Base-by-base conservation (phyloP, 1,140 invertebrate species). In the Marisa cornuarietis region DNA sequence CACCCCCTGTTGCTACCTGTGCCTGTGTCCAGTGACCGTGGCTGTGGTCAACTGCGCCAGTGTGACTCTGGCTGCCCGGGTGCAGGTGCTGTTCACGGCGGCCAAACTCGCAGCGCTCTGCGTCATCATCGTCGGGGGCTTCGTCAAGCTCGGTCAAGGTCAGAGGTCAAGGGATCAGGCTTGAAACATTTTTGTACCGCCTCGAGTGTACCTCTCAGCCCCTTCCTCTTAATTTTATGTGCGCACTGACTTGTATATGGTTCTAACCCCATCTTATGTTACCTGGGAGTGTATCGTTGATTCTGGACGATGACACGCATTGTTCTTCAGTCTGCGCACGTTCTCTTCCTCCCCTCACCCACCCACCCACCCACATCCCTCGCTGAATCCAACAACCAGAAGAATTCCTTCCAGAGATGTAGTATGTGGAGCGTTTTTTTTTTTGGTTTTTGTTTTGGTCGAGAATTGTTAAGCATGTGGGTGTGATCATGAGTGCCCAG, bases 51-150 rank as follows among this genome's bases (percentile, higher is more conserved):
- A 42, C 20, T 68, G 24, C 31, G 61, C 31, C 20, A 61, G n/a
- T n/a, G 75, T 31, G 61, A 61, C 74, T 88, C 89, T 93, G 86
- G 97, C 96, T 11, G 95, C 96, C 8, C 94, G 94, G 87, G 92
- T 97, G 79, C 96, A 98, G 89, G 96, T 97, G 49, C 31, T 26
- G 1, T 97, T 98, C 86, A 97, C 97, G 92, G 94, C 96, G 82
- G 95, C 96, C 11, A 98, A 98, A 92, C 93, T 98, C 68, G 92
- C 93, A 3, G 96, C 96, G 11, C 89, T 98, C 1, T 88, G 94
- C 8, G 92, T 97, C 58, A 96, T 98, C 77, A 95, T 98, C 71
- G 93, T 93, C 82, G 94, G 95, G 42, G 96, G 96, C 26, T 88
- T 96, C 42, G 91, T 93, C 31, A 95, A 94, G 93, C 93, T 96